Evolutionary conservation across 92 coral and sea anemone species (phyloP), one percentile per base, ranked within the genome.

Genomic region (Palythoa grandis): DNA sequence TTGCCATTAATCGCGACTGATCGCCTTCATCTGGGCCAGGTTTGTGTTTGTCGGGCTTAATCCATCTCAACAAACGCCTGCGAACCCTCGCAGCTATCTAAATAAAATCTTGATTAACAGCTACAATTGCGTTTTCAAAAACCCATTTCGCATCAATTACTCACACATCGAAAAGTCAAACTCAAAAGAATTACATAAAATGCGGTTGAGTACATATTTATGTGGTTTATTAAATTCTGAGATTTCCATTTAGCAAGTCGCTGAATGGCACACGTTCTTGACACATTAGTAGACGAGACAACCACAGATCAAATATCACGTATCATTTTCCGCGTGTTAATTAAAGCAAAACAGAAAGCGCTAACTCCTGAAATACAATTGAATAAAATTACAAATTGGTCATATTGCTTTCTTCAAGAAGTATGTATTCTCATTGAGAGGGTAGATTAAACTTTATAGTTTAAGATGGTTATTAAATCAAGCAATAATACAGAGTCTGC

Each of bases 41-140:
- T 48, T 37, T 80, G 58, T 80, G 85, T 80, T 80, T 80, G 74
- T 66, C 60, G 20, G 74, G 8, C 61, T 76, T 66, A 80, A 80
- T 80, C 85, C 85, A 80, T 48, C 25, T 80, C 75, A 80, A 66
- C 85, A 66, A 80, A 80, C 85, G 85, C 48, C 74, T 65, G 85
- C n/a, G 85, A 80, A 47, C 3, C 74, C 56, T 65, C 85, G 74
- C 85, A 80, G 85, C 85, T 80, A 80, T 80, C 85, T 66, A 80
- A 80, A 80, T 48, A 80, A 43, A 66, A 63, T 48, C 72, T 43
- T 63, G 72, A 63, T 67, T 70, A 80, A 12, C 2, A 3, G 24
- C 74, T 7, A 80, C 69, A 22, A 19, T 19, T 22, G 85, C 47
- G n/a, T 80, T 80, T 80, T 80, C 47, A 47, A 80, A 76, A 65